Base-by-base conservation (phyloP, 1,140 invertebrate species). In the Agraylea sexmaculata region DNA sequence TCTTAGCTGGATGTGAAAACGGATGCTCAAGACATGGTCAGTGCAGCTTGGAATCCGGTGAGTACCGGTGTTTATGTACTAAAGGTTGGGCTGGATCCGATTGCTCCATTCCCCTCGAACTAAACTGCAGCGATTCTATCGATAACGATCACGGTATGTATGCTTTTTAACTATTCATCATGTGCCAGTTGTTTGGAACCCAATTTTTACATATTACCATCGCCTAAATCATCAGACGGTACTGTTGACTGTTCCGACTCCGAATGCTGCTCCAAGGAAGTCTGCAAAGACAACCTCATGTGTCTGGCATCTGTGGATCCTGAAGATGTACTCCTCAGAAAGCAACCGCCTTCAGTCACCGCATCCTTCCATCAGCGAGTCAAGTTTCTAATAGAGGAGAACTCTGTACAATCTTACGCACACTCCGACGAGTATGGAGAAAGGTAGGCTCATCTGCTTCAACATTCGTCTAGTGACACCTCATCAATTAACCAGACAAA, bases 301-400 rank as follows among this genome's bases (percentile, higher is more conserved):
- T 98, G 93, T 65, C 74, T 92, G 45, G 83, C 85, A 2, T 90
- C 89, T 49, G 90, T 90, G 53, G 89, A 96, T 64, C 92, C 93
- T 0, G 86, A 92, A 3, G 91, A 93, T 60, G 91, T 97, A 3
- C 70, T 98, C 0, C 72, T 96, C 0, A 70, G 91, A 21, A 96
- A 96, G 67, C 90, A 97, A 54, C 89, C 92, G 2, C 90, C 92
- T 7, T 87, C 88, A 25, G 87, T 94, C 22, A 94, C 91, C 1
- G 90, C 91, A 4, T 93, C 92, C 1, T 99, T 99, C 65, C 98
- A 95, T 58, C 91, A 98, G 59, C 75, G 91, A 28, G 92, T 98
- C 59, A 92, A 93, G 57, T 99, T 99, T 66, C 77, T 99, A 38
- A 93, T 99, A 42, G 92, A 98, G 68, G 91, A 96, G 60, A 91